These are phyloP conservation scores for Rhegmatorhina hoffmannsi DNA, from an alignment of 2,113 vertebrate species.

Conservation along the genomic window DNA sequence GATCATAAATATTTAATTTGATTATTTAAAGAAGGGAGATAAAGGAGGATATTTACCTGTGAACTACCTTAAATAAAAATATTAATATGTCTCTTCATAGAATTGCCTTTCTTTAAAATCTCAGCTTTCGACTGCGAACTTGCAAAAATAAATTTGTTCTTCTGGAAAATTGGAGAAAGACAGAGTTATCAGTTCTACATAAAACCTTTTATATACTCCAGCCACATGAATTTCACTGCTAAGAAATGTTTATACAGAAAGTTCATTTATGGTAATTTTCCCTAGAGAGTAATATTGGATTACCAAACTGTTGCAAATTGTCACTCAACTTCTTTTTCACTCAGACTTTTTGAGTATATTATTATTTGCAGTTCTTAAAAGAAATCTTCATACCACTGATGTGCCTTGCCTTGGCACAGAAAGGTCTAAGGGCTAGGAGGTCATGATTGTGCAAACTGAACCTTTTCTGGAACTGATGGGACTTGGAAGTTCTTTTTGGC, in stretches of 20 bases:
- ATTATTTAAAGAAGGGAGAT: not conserved
- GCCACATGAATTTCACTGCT: not conserved
- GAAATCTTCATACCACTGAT: not conserved
- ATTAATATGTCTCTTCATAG: not conserved
- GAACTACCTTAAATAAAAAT: not conserved
- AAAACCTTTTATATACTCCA: not conserved
- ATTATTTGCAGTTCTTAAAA: not conserved
- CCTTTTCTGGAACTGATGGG: not conserved
- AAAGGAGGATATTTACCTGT: slow-evolving; percentile 9
- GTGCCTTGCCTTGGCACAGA: not conserved
- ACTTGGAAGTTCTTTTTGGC: not conserved
- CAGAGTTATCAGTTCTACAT: not conserved
- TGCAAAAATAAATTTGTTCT: not conserved
- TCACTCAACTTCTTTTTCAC: not conserved
- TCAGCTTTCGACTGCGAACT: not conserved
- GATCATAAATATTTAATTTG: slow-evolving; percentile 26
- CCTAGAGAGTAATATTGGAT: not conserved
- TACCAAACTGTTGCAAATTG: not conserved
- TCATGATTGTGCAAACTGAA: not conserved
- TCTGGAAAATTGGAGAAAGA: not conserved
- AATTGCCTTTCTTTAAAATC: not conserved
- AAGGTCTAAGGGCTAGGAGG: not conserved
- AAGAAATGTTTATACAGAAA: not conserved
- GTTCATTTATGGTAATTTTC: not conserved
- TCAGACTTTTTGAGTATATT: not conserved